Evolutionary conservation across 2,113 vertebrate genomes (phyloP).

Genomic region (Craseonycteris thonglongyai): DNA sequence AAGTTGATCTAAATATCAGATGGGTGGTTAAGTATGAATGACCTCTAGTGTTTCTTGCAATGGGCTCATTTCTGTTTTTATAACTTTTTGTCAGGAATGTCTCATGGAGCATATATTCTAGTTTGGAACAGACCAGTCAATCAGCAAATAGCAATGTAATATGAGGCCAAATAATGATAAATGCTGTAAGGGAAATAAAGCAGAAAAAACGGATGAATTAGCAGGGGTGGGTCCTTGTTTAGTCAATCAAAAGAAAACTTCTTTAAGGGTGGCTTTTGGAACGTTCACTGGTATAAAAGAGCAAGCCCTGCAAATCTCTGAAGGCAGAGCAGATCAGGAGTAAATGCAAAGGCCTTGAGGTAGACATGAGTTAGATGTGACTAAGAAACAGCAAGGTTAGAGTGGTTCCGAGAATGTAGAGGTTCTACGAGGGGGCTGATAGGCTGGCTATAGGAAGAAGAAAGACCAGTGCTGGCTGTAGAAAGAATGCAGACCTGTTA

Average conservation of each 20-base stretch:
- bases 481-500: not conserved
- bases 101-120: not conserved
- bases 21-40: not conserved
- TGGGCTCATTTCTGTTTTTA: not conserved
- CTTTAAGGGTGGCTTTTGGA: not conserved
- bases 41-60: not conserved
- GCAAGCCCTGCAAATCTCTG: not conserved
- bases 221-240: not conserved
- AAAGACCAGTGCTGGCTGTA: not conserved
- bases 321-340: not conserved
- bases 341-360: not conserved
- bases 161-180: not conserved
- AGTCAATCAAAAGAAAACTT: not conserved
- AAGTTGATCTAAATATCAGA: not conserved
- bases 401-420: rapidly evolving
- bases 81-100: not conserved
- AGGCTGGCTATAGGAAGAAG: not conserved
- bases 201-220: not conserved
- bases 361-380: not conserved
- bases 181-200: not conserved
- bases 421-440: too few relatives aligned
- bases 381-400: not conserved
- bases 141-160: not conserved
- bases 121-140: not conserved
- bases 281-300: not conserved